Evolutionary conservation across 2,113 vertebrate species (phyloP).

Genomic region (Pyxicephalus adspersus): DNA sequence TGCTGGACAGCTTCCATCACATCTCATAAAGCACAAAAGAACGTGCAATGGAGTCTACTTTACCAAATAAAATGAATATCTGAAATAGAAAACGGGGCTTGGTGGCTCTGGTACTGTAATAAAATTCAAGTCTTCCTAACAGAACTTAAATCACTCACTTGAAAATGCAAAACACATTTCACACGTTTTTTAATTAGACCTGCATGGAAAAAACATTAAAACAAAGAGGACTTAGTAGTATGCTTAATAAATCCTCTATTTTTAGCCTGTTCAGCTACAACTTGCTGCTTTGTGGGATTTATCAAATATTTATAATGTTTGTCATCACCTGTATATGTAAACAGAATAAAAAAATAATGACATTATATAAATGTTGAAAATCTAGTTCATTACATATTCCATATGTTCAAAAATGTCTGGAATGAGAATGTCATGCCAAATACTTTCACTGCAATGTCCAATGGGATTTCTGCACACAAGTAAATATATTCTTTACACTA

Average conservation of each 20-base stretch:
- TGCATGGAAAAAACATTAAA: slow-evolving; percentile 32
- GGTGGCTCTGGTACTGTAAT: slow-evolving; percentile 34
- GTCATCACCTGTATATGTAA: neutral
- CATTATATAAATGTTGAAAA: neutral
- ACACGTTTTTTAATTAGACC: slow-evolving; percentile 50
- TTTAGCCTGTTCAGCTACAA: neutral
- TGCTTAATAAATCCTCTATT: neutral
- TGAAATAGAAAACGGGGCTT: slow-evolving; percentile 29
- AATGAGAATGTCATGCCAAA: slow-evolving; percentile 9
- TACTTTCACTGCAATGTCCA: slow-evolving; percentile 11
- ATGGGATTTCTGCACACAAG: slow-evolving; percentile 30
- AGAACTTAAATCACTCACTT: slow-evolving; percentile 19
- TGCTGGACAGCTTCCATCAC: slow-evolving; percentile 26
- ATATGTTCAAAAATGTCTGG: slow-evolving; percentile 2
- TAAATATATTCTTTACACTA: slow-evolving; percentile 24
- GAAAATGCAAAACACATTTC: slow-evolving; percentile 46
- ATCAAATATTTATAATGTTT: neutral
- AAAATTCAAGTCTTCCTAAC: slow-evolving; percentile 30
- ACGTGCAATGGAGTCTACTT: slow-evolving; percentile 21
- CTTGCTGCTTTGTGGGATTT: slow-evolving; percentile 13
- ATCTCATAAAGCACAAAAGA: slow-evolving; percentile 35
- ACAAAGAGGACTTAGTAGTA: slow-evolving; percentile 27
- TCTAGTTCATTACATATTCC: neutral
- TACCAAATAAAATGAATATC: slow-evolving; percentile 31
- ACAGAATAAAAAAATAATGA: neutral